Base-by-base conservation (phyloP, 2,888 invertebrate species). In the Tricholauxania praeusta region DNA sequence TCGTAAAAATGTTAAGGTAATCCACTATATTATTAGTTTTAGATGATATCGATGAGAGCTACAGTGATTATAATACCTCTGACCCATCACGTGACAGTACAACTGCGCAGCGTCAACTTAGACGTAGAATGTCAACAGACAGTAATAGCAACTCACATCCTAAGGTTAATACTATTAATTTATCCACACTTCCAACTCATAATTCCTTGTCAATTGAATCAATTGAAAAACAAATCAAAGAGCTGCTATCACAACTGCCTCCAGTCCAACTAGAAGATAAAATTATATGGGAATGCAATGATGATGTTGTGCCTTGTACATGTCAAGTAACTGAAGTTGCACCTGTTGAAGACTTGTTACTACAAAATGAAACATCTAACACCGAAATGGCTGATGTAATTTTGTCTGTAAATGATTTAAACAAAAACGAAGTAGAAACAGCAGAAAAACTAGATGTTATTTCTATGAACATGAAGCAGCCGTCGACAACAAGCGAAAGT, bases 61-160 rank as follows among this genome's bases (percentile, higher is more conserved):
- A 84, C 57, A 86, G 83, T 72, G 84, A 85, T 69, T 80, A 84
- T 8, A 77, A 80, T 39, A 83, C 84, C 52, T 85, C 85, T 48
- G 85, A 82, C n/a, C 85, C 78, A 12, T 84, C 85, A 19, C 81
- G 78, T 12, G 84, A 85, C 71, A 85, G 80, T 62, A 32, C 59
- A 28, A 28, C 62, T 14, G 51, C 51, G n/a, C 59, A 69, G 17
- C 39, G 10, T 69, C 59, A 57, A n/a, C 28, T 68, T 14, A 48
- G 15, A 22, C 68, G 68, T 47, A 57, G 49, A 55, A 51, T 69
- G 47, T 82, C 82, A 10, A 15, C 78, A 47, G 83, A 83, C 39
- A 84, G 82, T 73, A 82, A 81, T 47, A 82, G 80, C 64, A 81
- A 79, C 66, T 79, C 78, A 57, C 52, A 60, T 10, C 10, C 32